Evolutionary conservation across 1,140 invertebrate genomes (phyloP), one percentile per base, ranked within the genome.

Genomic region (Zaprionus gabonicus): DNA sequence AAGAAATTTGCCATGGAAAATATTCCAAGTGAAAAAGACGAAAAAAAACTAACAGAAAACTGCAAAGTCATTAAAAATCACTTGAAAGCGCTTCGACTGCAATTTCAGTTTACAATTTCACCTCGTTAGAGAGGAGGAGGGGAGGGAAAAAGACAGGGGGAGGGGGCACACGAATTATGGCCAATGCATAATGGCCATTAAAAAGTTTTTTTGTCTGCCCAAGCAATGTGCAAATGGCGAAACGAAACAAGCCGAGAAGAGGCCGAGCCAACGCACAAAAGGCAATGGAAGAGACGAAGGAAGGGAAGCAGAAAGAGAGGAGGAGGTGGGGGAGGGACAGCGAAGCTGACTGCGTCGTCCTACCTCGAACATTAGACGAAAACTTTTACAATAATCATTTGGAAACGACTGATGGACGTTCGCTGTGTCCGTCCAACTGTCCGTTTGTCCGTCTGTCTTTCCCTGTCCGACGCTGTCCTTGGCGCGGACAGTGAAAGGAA

Each of bases 331-430:
- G 55, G 60, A 84, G 84, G 78, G 81, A 74, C 23, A 46, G 49
- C 44, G 74, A 64, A 34, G 58, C 71, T 38, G 41, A 13, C n/a
- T 17, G n/a, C 41, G 41, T 46, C 6, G 41, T 44, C n/a, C 41
- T 20, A 51, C 46, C 46, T 51, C 20, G 46, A 55, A 81, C 82
- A 80, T 84, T 87, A 78, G 81, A 88, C 75, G 46, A 81, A 90
- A 88, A 90, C 76, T 88, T 90, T 90, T 82, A 75, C 79, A 80
- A 88, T 88, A 82, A 90, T 91, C 86, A 90, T 90, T 82, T 85
- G 56, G 69, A 41, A 78, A 69, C 70, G 68, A 74, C 68, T 67
- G 71, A 75, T 70, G 65, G 71, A 51, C 46, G 20, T 23, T 23
- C 20, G 46, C 46, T 13, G 20, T 25, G 46, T 25, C 17, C 46